phyloP scores from a whole-genome alignment of 2,113 vertebrate species.

The Pedionomus torquatus region DNA sequence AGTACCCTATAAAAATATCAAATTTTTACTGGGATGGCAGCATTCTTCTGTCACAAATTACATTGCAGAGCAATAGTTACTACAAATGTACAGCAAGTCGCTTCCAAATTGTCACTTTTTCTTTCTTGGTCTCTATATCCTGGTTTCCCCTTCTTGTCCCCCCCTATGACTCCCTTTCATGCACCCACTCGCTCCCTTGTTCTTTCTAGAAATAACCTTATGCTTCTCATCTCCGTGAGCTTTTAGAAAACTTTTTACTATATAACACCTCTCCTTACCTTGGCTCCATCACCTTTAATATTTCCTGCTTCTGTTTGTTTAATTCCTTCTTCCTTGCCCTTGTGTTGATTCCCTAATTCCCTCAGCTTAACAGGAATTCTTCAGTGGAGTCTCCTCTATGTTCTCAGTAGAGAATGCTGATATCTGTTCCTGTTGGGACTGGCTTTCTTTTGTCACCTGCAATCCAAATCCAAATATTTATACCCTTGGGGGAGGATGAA shows the following conservation, averaged over 20 bases:
- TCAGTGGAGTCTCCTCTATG: neutral
- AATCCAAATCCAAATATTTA: neutral
- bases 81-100: neutral
- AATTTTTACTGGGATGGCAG: neutral
- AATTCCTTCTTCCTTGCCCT: neutral
- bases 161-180: neutral
- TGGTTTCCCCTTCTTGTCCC: neutral
- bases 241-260: neutral
- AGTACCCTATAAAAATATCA: neutral
- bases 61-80: neutral
- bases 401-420: neutral
- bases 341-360: neutral
- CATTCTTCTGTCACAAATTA: neutral
- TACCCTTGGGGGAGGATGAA: neutral
- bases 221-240: neutral
- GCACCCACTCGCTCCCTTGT: accelerated
- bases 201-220: neutral
- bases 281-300: neutral
- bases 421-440: neutral
- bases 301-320: neutral
- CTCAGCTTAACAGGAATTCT: neutral
- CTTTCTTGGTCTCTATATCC: neutral
- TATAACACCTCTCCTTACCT: neutral
- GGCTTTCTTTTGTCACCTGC: neutral
- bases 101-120: neutral